Evolutionary conservation across 2,888 invertebrate species (phyloP).

Genomic region (Oscheius myriophilus): DNA sequence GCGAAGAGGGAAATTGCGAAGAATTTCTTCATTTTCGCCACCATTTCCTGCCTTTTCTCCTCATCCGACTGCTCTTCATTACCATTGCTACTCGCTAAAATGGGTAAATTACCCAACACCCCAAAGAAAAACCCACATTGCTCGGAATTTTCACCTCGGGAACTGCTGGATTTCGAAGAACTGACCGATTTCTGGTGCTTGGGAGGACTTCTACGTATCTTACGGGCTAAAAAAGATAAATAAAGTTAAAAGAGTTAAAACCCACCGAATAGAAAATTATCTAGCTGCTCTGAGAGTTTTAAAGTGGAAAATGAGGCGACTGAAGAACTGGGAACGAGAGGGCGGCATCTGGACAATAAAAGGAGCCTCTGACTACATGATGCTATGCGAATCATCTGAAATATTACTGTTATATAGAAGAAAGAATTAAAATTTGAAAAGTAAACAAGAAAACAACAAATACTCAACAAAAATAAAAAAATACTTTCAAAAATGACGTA

Average conservation of each 20-base stretch:
- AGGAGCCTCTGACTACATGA: too few species aligned
- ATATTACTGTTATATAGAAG: too few species aligned
- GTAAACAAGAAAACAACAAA: too few species aligned
- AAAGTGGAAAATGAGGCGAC: background rate
- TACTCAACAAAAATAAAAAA: too few species aligned
- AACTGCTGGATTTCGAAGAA: background rate
- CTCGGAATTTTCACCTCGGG: background rate
- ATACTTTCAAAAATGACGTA: too few species aligned
- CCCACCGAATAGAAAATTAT: background rate
- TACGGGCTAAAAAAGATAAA: constrained; percentile 6
- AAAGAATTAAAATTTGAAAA: too few species aligned
- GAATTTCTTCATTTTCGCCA: constrained; percentile 49
- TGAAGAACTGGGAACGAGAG: background rate
- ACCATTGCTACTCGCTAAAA: background rate
- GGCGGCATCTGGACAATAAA: too few species aligned
- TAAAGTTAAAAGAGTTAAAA: background rate
- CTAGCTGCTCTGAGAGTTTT: background rate
- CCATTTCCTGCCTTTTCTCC: constrained; percentile 36
- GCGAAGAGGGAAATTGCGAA: constrained; percentile 57
- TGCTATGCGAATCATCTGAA: too few species aligned
- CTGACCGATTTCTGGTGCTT: background rate
- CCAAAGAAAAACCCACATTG: background rate
- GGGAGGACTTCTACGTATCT: background rate
- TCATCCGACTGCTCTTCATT: constrained; percentile 29
- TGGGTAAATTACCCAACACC: background rate